phyloP scores from a whole-genome alignment of 2,113 vertebrate genomes.

The Orycteropus afer region DNA sequence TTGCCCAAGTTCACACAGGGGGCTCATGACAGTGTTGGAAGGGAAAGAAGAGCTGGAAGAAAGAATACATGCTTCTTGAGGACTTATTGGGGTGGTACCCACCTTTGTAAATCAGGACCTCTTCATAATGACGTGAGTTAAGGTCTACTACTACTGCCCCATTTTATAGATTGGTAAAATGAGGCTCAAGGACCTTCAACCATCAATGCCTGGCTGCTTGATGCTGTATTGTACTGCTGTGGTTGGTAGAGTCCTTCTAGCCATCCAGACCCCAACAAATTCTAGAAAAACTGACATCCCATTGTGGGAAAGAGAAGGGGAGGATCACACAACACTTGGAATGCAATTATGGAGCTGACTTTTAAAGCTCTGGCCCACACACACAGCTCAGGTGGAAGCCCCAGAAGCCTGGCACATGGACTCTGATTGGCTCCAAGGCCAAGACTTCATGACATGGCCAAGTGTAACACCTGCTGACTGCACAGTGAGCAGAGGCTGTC shows the following conservation, averaged over 20 bases:
- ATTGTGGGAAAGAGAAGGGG: not conserved
- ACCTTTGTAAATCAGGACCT: not conserved
- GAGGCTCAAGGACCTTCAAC: not conserved
- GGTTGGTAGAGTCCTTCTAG: not conserved
- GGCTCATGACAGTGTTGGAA: not conserved
- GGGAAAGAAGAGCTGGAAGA: not conserved
- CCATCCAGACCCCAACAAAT: not conserved
- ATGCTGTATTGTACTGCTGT: not conserved
- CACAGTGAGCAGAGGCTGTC: not conserved
- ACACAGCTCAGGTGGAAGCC: not conserved
- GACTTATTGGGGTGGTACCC: too few species aligned
- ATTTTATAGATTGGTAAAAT: not conserved
- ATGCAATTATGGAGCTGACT: not conserved
- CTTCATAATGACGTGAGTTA: not conserved
- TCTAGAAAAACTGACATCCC: not conserved
- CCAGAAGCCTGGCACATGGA: not conserved
- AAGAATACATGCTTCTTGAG: rapidly evolving
- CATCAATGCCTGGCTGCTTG: not conserved
- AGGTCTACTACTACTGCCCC: not conserved
- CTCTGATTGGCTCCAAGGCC: not conserved
- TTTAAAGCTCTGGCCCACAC: not conserved
- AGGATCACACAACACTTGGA: not conserved
- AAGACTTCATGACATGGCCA: not conserved
- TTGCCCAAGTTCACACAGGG: not conserved
- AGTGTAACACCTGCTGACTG: not conserved